Base-by-base conservation (phyloP, 1,140 invertebrate genomes). In the Parasteatoda tepidariorum region DNA sequence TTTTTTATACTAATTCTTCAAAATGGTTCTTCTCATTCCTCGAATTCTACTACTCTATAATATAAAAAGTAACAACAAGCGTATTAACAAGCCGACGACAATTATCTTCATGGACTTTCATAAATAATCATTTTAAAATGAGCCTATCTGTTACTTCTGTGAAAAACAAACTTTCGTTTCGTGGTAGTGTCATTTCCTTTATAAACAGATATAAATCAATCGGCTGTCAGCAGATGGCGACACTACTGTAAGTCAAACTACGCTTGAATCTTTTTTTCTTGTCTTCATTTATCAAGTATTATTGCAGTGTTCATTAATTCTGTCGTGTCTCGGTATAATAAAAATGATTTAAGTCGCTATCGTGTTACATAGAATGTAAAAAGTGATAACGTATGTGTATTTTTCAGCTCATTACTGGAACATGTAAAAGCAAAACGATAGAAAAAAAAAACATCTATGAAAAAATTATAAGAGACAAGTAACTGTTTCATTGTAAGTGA, bases 171-270 rank as follows among this genome's bases (percentile, higher is more conserved):
- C 24, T 59, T 26, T 59, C n/a, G n/a, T 7, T 59, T 59, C 57
- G 7, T n/a, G 22, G 66, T 68, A 68, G 28, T 3, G 13, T 34
- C 24, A 11, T 24, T 22, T 62, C 57, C 48, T 30, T 2, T n/a
- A 33, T 57, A 79, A 79, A 67, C 68, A 68, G 38, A 68, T 55
- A 79, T 79, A 68, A 79, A 79, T 79, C 76, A 79, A 55, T 22
- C 38, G 24, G 18, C n/a, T 57, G 76, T 79, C 76, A 79, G 30
- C 64, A 79, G 76, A 79, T 79, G 76, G 76, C 76, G 76, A 79
- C 76, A 79, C 76, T 33, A 48, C 38, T 13, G 18, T 13, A 9
- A 13, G 38, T 18, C 18, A 55, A 34, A 68, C 30, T 31, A 31
- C n/a, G 18, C 4, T 28, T 31, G 24, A 76, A 31, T 24, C 9